These are phyloP conservation scores for Maylandia zebra DNA, from an alignment of 2,113 vertebrate species.

Conservation along the genomic window DNA sequence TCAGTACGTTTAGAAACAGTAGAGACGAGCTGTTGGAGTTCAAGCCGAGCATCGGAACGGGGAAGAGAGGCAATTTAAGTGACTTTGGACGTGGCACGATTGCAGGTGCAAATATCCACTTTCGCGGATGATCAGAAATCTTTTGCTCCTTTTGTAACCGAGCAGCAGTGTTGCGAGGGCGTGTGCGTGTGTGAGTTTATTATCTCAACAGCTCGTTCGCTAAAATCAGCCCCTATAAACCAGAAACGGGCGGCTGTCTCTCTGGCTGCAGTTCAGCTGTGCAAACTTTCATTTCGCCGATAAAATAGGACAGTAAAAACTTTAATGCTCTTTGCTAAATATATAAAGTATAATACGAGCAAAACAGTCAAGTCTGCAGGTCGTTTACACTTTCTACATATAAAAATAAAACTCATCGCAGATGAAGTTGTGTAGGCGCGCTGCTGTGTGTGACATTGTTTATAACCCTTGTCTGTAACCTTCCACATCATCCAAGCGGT, in stretches of 20 bases:
- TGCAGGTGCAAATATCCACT: not conserved
- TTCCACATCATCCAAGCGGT: not conserved
- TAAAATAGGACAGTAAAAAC: not conserved
- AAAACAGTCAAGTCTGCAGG: not conserved
- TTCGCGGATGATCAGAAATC: not conserved
- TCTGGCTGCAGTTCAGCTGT: not conserved
- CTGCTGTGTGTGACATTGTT: not conserved
- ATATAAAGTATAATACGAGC: not conserved
- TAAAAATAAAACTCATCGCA: not conserved
- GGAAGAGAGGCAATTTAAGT: fast-evolving
- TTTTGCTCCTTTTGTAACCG: not conserved
- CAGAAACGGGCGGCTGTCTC: not conserved
- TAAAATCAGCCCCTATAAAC: not conserved
- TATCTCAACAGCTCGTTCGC: not conserved
- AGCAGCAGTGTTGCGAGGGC: not conserved
- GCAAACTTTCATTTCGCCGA: not conserved
- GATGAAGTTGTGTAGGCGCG: not conserved
- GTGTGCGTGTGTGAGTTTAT: not conserved
- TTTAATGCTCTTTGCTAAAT: not conserved
- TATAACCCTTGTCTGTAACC: not conserved
- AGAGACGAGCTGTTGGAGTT: not conserved
- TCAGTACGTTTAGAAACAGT: fast-evolving
- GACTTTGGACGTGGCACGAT: not conserved
- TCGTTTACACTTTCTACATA: not conserved
- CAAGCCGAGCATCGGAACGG: fast-evolving